A percentile compares a stretch with the other conserved stretches of the same genome.
phyloP scores from a whole-genome alignment of 2,888 invertebrate species.

The Embidobia sp. region DNA sequence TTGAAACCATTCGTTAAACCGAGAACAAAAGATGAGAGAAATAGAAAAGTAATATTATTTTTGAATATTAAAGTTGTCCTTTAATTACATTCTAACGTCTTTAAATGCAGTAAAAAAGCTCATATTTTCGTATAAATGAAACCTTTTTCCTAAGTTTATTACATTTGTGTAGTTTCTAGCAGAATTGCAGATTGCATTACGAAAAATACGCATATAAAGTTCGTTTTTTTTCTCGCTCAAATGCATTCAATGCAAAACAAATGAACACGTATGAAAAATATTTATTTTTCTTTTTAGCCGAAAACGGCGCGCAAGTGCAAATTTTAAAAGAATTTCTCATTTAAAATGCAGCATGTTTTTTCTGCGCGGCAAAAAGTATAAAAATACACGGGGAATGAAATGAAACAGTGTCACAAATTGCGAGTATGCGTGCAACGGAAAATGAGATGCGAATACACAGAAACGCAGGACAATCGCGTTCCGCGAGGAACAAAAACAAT shows the following conservation, averaged over 20 bases:
- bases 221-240: not conserved
- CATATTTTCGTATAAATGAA: no score
- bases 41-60: no score
- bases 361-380: not conserved
- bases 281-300: constrained; percentile 4
- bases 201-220: not conserved
- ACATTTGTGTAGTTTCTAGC: no score
- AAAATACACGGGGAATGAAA: not conserved
- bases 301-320: not conserved
- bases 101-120: no score
- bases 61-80: no score
- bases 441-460: not conserved
- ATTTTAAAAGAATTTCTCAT: constrained; percentile 38
- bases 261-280: not conserved
- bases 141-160: no score
- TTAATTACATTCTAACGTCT: no score
- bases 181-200: not conserved
- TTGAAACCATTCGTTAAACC: no score
- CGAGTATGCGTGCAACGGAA: not conserved
- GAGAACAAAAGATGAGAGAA: no score
- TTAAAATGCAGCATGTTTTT: constrained; percentile 29
- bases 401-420: not conserved
- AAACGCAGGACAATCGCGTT: not conserved
- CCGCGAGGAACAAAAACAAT: no score
- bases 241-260: not conserved